Evolutionary conservation across 2,797 vertebrate species (phyloP), one percentile per base, ranked within the genome.

Genomic region (Xenopus petersii): DNA sequence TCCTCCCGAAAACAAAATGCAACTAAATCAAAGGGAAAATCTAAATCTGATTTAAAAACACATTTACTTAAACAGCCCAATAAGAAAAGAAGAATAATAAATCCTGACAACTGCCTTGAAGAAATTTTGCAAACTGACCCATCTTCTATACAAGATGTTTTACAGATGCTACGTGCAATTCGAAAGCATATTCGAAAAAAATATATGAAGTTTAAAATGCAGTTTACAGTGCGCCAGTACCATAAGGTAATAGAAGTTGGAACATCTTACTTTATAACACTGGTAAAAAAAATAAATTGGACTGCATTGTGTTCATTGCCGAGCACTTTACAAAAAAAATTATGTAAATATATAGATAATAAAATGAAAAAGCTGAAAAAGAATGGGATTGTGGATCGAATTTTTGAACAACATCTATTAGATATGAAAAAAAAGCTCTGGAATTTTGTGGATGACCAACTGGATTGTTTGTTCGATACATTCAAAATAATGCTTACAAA

Each of bases 181-280:
- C 93, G 95, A 10, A 83, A 88, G 12, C 92, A 95, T 81, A 89
- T 97, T 75, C 91, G 96, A 48, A 96, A 93, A 83, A 98, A 91
- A 87, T 99, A 98, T 30, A 98, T 98, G 96, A 98, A 98, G 82
- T 95, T 98, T 82, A 96, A 98, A 81, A 93, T 96, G 69, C 95
- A 86, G 13, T 96, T 99, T 84, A 93, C 96, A 66, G 88, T 90
- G 80, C 92, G 93, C 78, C 94, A 93, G 54, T 99, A 98, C 85
- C 92, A 92, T 74, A 93, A 93, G 36, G 92, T 98, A 81, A 93
- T 98, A 87, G 95, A 97, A 56, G 95, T 95, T 77, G 94, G 94
- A 79, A 90, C 92, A 70, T 88, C 92, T 71, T 96, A 93, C 74
- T 97, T 97, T 82, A 87, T 92, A 33, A 94, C 95, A n/a, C 89